A percentile compares a stretch with the other conserved stretches of the same genome.
These are phyloP conservation scores for Cheilosia soror DNA, from an alignment of 2,888 invertebrate genomes.

Conservation along the genomic window DNA sequence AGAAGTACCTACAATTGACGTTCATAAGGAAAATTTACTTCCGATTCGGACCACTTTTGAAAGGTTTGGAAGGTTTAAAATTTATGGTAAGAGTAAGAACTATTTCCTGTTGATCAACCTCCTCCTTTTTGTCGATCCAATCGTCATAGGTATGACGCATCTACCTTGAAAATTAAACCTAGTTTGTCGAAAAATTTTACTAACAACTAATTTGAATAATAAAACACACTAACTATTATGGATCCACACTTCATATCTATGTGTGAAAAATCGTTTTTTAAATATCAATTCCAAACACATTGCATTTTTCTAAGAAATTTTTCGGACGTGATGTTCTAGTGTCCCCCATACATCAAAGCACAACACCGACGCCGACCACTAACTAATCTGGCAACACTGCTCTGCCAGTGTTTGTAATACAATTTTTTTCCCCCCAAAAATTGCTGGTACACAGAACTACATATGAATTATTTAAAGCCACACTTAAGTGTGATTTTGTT, in stretches of 20 bases:
- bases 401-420: neutral
- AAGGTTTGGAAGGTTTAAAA: too few species aligned
- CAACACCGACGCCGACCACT: neutral
- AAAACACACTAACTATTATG: neutral
- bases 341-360: neutral
- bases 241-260: conserved; percentile 1
- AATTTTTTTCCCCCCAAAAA: conserved; percentile 1
- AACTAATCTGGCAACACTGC: conserved; percentile 14
- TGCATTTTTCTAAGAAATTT: neutral
- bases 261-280: neutral
- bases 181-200: too few species aligned
- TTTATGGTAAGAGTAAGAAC: too few species aligned
- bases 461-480: conserved; percentile 21
- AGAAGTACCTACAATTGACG: too few species aligned
- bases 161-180: too few species aligned
- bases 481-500: conserved; percentile 66
- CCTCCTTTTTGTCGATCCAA: too few species aligned
- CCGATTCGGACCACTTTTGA: too few species aligned
- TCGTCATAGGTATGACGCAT: too few species aligned
- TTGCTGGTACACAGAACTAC: conserved; percentile 1
- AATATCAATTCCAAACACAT: conserved; percentile 8
- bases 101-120: too few species aligned
- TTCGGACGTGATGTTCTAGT: neutral
- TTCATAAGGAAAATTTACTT: too few species aligned
- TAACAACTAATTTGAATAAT: neutral